phyloP scores from a whole-genome alignment of 2,888 invertebrate species.

The Erynnis tages region DNA sequence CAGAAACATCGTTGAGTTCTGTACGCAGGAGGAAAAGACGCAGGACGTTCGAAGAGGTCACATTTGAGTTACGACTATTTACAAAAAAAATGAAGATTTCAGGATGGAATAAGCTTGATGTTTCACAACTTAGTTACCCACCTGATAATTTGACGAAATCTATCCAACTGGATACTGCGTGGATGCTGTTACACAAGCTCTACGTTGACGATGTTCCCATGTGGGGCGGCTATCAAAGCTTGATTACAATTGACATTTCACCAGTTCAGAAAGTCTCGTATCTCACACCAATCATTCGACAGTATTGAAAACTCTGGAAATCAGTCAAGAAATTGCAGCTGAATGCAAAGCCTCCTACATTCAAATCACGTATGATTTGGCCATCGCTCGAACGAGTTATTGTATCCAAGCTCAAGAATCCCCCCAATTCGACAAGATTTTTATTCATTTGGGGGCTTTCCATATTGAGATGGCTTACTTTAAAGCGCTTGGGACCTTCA shows the following conservation, averaged over 20 bases:
- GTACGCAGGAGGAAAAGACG: not conserved
- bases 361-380: constrained; percentile 39
- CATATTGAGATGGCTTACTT: constrained; percentile 39
- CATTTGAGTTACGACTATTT: not conserved
- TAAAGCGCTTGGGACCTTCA: constrained; percentile 42
- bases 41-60: not conserved
- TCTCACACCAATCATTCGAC: constrained; percentile 36
- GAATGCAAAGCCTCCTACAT: constrained; percentile 31
- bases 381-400: constrained; percentile 36
- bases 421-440: constrained; percentile 16
- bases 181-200: not conserved
- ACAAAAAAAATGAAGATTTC: not conserved
- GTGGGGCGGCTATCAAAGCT: constrained; percentile 28
- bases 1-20: not conserved
- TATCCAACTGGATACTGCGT: not conserved
- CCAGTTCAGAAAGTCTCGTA: constrained; percentile 34
- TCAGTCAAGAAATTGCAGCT: constrained; percentile 32
- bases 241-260: not conserved
- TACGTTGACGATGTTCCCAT: not conserved
- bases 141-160: not conserved
- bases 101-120: too few relatives aligned
- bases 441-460: constrained; percentile 28
- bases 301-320: constrained; percentile 29
- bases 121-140: too few relatives aligned
- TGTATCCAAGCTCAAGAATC: constrained; percentile 19